Evolutionary conservation across 2,888 invertebrate genomes (phyloP).

Genomic region (Hemistola chrysoprasaria): DNA sequence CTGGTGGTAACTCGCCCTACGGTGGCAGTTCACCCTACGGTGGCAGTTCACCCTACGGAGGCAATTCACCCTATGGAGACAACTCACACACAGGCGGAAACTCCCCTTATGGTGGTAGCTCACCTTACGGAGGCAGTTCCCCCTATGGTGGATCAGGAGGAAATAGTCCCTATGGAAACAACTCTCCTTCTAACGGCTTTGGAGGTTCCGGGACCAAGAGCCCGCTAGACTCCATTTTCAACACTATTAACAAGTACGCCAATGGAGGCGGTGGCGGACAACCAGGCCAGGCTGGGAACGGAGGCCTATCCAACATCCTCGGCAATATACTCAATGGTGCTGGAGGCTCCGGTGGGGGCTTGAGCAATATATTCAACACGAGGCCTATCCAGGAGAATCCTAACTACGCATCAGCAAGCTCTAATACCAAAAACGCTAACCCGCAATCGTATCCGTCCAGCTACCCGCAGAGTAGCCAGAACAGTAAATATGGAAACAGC

Average conservation of each 20-base stretch:
- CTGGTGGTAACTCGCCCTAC: constrained; percentile 30
- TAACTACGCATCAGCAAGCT: constrained; percentile 61
- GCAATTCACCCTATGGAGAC: constrained; percentile 29
- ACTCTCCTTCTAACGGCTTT: constrained; percentile 30
- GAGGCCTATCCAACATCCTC: constrained; percentile 62
- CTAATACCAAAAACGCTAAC: constrained; percentile 67
- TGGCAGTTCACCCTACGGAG: constrained; percentile 26
- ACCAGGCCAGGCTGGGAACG: constrained; percentile 34
- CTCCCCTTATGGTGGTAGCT: constrained; percentile 42
- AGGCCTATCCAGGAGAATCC: constrained; percentile 74
- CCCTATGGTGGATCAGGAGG: constrained; percentile 36
- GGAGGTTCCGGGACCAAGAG: constrained; percentile 41
- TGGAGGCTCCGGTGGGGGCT: constrained; percentile 58
- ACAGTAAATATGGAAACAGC: constrained; percentile 61
- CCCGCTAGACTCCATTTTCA: constrained; percentile 53
- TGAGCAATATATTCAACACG: constrained; percentile 63
- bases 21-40: constrained; percentile 31
- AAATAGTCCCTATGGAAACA: constrained; percentile 38
- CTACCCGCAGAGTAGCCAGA: constrained; percentile 55
- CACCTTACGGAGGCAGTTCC: constrained; percentile 37
- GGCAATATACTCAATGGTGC: constrained; percentile 66
- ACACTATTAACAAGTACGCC: constrained; percentile 55
- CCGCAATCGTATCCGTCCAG: constrained; percentile 67
- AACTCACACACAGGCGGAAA: constrained; percentile 41
- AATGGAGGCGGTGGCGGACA: constrained; percentile 37